Base-by-base conservation (phyloP, 37 sponge, comb jelly and placozoan species). In the Ianthella basta region DNA sequence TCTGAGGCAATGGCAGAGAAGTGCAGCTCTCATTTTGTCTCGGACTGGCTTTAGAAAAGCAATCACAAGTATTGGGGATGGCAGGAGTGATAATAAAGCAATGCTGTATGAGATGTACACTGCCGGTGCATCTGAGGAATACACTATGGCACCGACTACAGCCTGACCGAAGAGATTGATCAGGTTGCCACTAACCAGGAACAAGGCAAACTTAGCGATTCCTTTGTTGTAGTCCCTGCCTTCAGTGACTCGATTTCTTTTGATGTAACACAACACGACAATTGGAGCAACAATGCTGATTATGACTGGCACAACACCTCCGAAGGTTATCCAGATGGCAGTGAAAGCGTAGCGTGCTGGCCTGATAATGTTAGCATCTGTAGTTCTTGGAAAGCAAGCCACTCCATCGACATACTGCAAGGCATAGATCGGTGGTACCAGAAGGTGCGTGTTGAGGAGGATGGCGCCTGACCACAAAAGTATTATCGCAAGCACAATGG, bases 141-240 rank as follows among this genome's bases (percentile, higher is more conserved):
- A 69, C 29, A 35, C 70, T 34, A 69, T n/a, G 34, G 34, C 34
- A 69, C 10, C 34, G 6, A 35, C 35, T 34, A 69, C 70, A 30
- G 70, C 70, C 34, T 35, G 29, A 6, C 35, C 29, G 6, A 69
- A 18, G 34, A 69, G 19, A 33, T 69, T 69, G 18, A 69, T 35
- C 18, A 69, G 18, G 34, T 69, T 69, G 29, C 70, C 70, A 15
- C 35, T 32, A 18, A 69, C 35, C 6, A 69, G 34, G 34, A 69
- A 69, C 19, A 69, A 35, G 33, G 70, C 70, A 69, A 69, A 69
- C 70, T 69, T n/a, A 12, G 70, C 70, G 4, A 69, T 69, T 30
- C 32, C 34, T 35, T 69, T 69, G 70, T 69, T 69, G 34, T 69
- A 32, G 35, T 69, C 33, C 6, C 1, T 30, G 29, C 70, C 35